Percentiles rank a stretch among this genome's conserved stretches.
Conservation (phyloP, 2,797 vertebrate genomes). For the Scyliorhinus canicula region DNA sequence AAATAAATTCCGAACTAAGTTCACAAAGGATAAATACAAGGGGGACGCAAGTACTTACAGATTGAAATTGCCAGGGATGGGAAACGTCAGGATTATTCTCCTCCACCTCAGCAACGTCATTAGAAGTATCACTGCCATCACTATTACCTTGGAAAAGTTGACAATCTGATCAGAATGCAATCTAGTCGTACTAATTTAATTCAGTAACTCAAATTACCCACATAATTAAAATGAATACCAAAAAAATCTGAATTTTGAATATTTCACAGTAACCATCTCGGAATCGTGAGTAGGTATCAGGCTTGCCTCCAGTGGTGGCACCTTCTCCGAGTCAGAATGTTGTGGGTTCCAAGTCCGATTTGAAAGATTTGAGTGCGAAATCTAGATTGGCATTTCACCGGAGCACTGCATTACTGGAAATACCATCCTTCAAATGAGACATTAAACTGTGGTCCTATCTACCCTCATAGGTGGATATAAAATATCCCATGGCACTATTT, state of each 20-base stretch:
- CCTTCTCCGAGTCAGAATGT: neutral
- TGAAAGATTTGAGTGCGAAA: neutral
- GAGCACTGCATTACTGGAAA: neutral
- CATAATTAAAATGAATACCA: neutral
- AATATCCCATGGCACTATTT: neutral
- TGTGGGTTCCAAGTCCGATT: neutral
- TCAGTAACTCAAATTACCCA: neutral
- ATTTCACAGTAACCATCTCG: neutral
- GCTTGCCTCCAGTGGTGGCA: neutral
- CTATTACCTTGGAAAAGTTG: neutral
- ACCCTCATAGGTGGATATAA: neutral
- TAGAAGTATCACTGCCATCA: neutral
- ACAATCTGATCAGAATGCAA: neutral
- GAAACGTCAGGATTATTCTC: neutral
- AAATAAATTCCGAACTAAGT: neutral
- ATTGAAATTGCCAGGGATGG: neutral
- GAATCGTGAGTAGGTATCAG: neutral
- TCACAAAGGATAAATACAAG: neutral
- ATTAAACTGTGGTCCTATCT: neutral
- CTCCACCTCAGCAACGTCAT: neutral
- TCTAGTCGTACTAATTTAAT: neutral
- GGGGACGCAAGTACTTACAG: neutral
- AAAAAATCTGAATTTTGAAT: neutral
- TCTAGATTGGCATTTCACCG: neutral
- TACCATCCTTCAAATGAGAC: neutral